A percentile compares a stretch with the other conserved stretches of the same genome.
Evolutionary conservation across 2,797 vertebrate genomes (phyloP).

Genomic region (Channallabes apus): DNA sequence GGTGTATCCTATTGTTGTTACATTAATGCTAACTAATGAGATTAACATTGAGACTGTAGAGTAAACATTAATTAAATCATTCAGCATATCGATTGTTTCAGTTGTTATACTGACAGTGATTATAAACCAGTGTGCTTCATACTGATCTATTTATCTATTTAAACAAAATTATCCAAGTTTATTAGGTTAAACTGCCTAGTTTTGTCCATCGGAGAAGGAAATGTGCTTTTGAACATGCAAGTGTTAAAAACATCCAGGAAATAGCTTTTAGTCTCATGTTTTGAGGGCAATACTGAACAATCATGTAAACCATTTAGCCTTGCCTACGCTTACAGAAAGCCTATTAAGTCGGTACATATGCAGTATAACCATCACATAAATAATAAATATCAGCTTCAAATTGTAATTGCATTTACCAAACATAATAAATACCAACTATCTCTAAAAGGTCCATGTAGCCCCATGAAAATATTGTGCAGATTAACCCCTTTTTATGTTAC

Average conservation of each 20-base stretch:
- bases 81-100: not conserved
- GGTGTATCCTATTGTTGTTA: constrained; percentile 5
- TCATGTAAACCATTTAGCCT: not conserved
- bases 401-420: not conserved
- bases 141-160: not conserved
- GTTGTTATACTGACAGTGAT: not conserved
- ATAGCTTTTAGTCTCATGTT: not conserved
- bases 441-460: not conserved
- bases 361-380: not conserved
- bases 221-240: not conserved
- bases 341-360: not conserved
- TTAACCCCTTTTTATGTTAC: not conserved
- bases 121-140: too few relatives aligned
- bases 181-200: not conserved
- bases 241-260: not conserved
- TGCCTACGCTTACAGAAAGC: not conserved
- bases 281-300: not conserved
- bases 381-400: constrained; percentile 1
- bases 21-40: not conserved
- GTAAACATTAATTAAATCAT: not conserved
- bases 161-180: not conserved
- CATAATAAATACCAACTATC: not conserved
- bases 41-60: not conserved
- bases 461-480: not conserved
- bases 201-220: not conserved